Evolutionary conservation across 2,797 vertebrate species (phyloP).

Genomic region (Tachyglossus aculeatus): DNA sequence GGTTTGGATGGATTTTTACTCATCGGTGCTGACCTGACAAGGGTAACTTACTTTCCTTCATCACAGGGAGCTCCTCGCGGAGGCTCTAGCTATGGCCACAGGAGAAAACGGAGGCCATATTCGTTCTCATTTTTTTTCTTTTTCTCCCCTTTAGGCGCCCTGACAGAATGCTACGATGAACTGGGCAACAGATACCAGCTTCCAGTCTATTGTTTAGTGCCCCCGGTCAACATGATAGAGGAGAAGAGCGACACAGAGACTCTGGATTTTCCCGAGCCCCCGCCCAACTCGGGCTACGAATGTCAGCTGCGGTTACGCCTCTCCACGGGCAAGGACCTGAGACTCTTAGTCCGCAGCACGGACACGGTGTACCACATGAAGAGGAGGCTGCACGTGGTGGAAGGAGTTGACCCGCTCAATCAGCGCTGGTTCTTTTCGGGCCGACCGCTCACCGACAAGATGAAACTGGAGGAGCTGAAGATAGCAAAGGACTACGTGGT

Average conservation of each 20-base stretch:
- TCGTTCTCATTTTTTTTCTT: neutral
- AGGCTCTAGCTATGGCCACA: neutral
- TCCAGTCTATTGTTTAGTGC: constrained; percentile 95
- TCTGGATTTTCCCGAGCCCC: constrained; percentile 88
- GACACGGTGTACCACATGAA: constrained; percentile 97
- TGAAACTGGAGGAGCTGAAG: constrained; percentile 96
- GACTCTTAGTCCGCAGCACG: constrained; percentile 87
- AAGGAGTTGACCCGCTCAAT: constrained; percentile 84
- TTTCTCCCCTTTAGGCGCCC: constrained; percentile 80
- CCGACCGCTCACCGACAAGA: constrained; percentile 93
- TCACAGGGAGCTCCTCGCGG: neutral
- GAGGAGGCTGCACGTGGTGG: constrained; percentile 85
- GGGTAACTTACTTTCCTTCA: neutral
- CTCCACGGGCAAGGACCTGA: constrained; percentile 94
- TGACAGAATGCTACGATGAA: constrained; percentile 97
- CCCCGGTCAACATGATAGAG: constrained; percentile 98
- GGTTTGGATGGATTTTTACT: neutral
- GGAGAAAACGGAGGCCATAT: neutral
- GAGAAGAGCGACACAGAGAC: constrained; percentile 90
- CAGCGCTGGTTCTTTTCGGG: constrained; percentile 99
- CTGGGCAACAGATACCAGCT: constrained; percentile 99
- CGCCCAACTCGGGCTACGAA: constrained; percentile 88
- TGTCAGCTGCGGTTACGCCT: constrained; percentile 94
- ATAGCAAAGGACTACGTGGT: constrained; percentile 98
- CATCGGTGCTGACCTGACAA: neutral